Evolutionary conservation across 2,113 vertebrate species (phyloP).

Genomic region (Pelodiscus sinensis): DNA sequence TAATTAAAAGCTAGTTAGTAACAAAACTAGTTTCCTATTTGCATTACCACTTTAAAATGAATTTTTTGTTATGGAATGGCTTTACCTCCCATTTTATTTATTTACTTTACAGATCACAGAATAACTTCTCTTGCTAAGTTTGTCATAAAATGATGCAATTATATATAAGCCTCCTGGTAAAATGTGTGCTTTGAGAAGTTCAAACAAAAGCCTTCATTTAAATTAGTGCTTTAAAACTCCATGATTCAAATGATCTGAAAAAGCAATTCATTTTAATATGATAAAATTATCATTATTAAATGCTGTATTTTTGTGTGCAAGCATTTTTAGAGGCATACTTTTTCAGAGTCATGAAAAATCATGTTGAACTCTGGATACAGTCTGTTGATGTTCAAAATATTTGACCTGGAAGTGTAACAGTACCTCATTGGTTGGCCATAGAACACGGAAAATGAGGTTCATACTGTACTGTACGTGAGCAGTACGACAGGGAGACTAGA

Average conservation of each 20-base stretch:
- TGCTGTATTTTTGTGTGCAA: not conserved
- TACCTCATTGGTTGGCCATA: conserved; percentile 23
- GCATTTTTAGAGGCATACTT: not conserved
- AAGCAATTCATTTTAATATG: not conserved
- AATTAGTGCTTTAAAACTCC: not conserved
- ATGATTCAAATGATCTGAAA: not conserved
- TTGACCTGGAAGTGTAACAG: conserved; percentile 30
- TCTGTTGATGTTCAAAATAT: conserved; percentile 13
- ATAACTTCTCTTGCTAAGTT: not conserved
- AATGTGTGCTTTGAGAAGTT: not conserved
- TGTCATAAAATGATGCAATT: conserved; percentile 22
- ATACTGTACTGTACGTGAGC: not conserved
- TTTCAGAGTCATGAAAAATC: not conserved
- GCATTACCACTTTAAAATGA: not conserved
- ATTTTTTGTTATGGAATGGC: not conserved
- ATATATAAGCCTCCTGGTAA: not conserved
- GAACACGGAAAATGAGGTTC: conserved; percentile 35
- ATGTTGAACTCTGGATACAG: not conserved
- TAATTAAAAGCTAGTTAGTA: not conserved
- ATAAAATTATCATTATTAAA: not conserved
- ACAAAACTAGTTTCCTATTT: not conserved
- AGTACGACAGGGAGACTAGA: not conserved
- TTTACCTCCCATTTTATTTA: not conserved
- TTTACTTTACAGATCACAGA: not conserved
- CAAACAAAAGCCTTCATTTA: not conserved